Base-by-base conservation (phyloP, 2,888 invertebrate genomes). In the Mechanitis mazaeus region DNA sequence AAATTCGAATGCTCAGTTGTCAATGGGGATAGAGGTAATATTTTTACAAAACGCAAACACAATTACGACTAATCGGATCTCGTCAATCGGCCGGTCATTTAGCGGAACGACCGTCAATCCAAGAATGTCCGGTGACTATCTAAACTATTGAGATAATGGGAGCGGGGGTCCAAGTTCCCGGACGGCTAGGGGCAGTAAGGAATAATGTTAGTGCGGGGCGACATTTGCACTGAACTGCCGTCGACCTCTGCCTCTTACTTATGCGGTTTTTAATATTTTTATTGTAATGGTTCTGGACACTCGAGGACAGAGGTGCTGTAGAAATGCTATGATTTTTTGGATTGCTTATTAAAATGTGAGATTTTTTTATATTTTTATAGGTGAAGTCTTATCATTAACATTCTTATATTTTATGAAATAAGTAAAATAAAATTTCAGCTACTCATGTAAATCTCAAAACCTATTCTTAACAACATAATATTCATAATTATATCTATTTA, bases 251-350 rank as follows among this genome's bases (percentile, higher is more conserved):
- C 80, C 87, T 85, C 87, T 88, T 89, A 89, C 89, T 90, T 89
- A 89, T 90, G 86, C 88, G 87, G 89, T 89, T 90, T 91, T 90
- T 90, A 89, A 90, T 90, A 90, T 90, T 92, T 93, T 93, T 93
- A 93, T 93, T 93, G 92, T 91, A 91, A 92, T 92, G 76, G 83
- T 77, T 75, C 75, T 75, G 82, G 83, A 78, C 85, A 84, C 56
- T 68, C 50, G 56, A 12, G 67, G 50, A 68, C 60, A 68, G 59
- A 53, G 63, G 46, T 66, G 67, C 58, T 6, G 42, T 67, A 54
- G 68, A 68, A 54, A 62, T 45, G 56, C 55, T 54, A 33, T 55
- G 11, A 9, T 45, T 38, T 12, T 58, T 54, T 47, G 31, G 20
- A 42, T 33, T 47, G 5, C 5, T 12, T 50, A 31, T 50, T 50